A percentile compares a stretch with the other conserved stretches of the same genome.
These are phyloP conservation scores for Clupea harengus DNA, from an alignment of 2,113 vertebrate genomes.

Conservation along the genomic window DNA sequence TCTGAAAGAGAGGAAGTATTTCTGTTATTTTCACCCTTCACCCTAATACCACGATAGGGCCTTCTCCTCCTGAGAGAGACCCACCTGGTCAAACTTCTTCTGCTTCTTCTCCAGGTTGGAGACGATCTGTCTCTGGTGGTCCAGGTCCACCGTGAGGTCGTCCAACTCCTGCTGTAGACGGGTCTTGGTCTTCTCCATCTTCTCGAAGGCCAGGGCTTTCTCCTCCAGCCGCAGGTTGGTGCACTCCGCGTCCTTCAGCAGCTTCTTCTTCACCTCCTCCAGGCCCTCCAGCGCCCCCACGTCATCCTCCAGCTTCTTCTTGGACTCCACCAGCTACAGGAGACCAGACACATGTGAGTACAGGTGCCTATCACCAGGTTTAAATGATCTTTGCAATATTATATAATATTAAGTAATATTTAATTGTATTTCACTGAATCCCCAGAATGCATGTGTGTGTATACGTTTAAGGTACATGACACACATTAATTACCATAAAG, in stretches of 20 bases:
- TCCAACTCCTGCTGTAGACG: constrained; percentile 96
- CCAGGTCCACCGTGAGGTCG: constrained; percentile 90
- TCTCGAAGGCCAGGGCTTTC: constrained; percentile 88
- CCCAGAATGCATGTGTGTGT: background rate
- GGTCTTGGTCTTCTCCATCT: constrained; percentile 98
- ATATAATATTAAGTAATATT: background rate
- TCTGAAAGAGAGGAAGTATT: background rate
- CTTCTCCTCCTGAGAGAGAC: background rate
- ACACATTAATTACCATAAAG: no score
- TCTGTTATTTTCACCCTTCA: no score
- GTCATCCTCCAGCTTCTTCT: constrained; percentile 97
- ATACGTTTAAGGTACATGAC: background rate
- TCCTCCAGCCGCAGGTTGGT: constrained; percentile 88
- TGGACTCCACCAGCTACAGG: constrained; percentile 82
- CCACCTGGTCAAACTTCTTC: constrained; percentile 98
- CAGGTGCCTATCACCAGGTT: background rate
- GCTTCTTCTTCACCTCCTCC: constrained; percentile 90
- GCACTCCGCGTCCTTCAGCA: constrained; percentile 88
- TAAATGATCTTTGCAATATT: background rate
- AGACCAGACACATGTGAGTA: background rate
- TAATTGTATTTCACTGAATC: background rate
- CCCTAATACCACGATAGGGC: no score
- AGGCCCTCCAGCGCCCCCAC: constrained; percentile 85
- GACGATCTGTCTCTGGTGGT: constrained; percentile 94
- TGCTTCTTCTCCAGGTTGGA: constrained; percentile 98